Evolutionary conservation across 1,140 invertebrate genomes (phyloP).

Genomic region (Nasonia giraulti): DNA sequence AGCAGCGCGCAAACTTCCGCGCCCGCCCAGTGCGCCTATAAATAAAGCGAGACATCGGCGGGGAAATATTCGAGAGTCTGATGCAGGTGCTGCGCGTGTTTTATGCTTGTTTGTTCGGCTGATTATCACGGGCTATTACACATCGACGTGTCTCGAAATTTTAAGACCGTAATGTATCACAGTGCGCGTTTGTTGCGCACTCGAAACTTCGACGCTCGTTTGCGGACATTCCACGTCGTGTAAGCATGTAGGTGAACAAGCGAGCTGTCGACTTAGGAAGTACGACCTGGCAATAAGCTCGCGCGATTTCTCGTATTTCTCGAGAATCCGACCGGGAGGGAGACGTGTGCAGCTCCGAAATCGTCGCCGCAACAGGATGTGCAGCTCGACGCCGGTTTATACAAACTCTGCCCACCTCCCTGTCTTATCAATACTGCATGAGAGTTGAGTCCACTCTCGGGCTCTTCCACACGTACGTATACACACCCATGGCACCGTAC

Average conservation of each 20-base stretch:
- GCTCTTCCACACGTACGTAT: neutral
- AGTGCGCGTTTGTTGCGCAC: too few relatives aligned
- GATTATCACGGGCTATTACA: too few relatives aligned
- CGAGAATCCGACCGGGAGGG: neutral
- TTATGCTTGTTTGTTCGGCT: neutral
- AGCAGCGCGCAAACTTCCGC: neutral
- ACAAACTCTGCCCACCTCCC: neutral
- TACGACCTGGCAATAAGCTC: neutral
- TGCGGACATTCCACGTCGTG: too few relatives aligned
- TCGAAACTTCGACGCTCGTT: neutral
- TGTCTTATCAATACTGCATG: conserved; percentile 40
- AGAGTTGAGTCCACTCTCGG: neutral
- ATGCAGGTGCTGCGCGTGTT: neutral
- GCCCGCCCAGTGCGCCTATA: neutral
- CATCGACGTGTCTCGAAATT: too few relatives aligned
- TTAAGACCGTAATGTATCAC: too few relatives aligned
- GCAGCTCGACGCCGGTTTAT: conserved; percentile 11
- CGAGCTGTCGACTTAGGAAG: neutral
- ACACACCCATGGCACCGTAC: neutral
- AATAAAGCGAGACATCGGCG: conserved; percentile 17
- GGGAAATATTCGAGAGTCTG: conserved; percentile 12
- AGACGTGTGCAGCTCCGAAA: neutral
- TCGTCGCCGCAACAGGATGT: conserved; percentile 32
- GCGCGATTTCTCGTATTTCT: neutral
- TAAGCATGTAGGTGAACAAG: too few relatives aligned